Percentiles rank a stretch among this genome's conserved stretches.
Conservation (phyloP, 1,140 invertebrate species). For the Zophobas morio region DNA sequence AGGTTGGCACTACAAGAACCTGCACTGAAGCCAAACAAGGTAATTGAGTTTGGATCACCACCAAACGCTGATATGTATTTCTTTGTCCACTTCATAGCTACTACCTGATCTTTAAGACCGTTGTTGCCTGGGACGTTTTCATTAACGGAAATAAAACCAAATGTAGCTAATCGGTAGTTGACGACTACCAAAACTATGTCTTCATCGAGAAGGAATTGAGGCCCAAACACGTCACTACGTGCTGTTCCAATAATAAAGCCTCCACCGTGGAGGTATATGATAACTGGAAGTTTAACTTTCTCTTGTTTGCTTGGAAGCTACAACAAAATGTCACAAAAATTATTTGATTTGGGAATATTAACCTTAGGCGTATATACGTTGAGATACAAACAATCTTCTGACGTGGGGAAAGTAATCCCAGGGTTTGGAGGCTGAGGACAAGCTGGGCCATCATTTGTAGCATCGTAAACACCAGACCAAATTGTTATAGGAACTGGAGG, state of each 20-base stretch:
- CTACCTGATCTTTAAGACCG: conserved; percentile 81
- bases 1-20: conserved; percentile 75
- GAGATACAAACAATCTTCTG: conserved; percentile 79
- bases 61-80: conserved; percentile 79
- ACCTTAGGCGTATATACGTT: conserved; percentile 75
- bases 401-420: conserved; percentile 65
- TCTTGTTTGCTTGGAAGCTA: background rate
- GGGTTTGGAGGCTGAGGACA: conserved; percentile 64
- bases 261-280: conserved; percentile 71
- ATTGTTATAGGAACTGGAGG: conserved; percentile 64
- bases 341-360: background rate
- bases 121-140: conserved; percentile 75
- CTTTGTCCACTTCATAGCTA: conserved; percentile 78
- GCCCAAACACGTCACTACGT: conserved; percentile 56
- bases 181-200: conserved; percentile 72
- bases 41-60: conserved; percentile 78
- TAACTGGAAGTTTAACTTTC: conserved; percentile 59
- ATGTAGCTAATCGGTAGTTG: conserved; percentile 71
- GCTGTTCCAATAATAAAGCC: conserved; percentile 58
- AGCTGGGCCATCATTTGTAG: conserved; percentile 72
- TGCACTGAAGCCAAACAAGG: conserved; percentile 78
- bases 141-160: conserved; percentile 64
- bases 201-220: conserved; percentile 70
- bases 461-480: conserved; percentile 73
- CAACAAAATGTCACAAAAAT: background rate